Percentiles rank a stretch among this genome's conserved stretches.
Conservation (phyloP, 2,113 vertebrate species). For the Strix uralensis region DNA sequence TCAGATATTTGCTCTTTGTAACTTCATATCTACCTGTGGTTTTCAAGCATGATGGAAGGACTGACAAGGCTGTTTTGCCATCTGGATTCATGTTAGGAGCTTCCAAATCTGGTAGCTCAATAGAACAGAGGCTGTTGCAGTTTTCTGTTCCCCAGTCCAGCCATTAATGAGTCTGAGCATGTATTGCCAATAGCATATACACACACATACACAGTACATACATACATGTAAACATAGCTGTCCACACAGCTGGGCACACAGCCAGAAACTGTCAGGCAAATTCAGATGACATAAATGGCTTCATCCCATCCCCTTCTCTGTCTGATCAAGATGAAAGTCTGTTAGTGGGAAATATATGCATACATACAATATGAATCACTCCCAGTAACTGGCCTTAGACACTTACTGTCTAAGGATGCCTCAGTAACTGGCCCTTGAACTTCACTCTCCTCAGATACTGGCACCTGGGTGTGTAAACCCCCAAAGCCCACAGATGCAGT, state of each 20-base stretch:
- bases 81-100: neutral
- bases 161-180: neutral
- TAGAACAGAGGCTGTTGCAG: neutral
- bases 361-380: neutral
- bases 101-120: neutral
- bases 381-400: neutral
- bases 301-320: neutral
- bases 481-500: neutral
- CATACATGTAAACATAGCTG: too few relatives aligned
- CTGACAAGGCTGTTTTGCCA: neutral
- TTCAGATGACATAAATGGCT: neutral
- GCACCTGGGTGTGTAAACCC: neutral
- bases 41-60: neutral
- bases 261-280: neutral
- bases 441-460: neutral
- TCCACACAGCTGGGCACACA: neutral
- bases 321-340: neutral
- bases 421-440: neutral
- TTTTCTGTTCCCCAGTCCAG: neutral
- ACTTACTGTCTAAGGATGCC: neutral
- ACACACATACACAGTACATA: neutral
- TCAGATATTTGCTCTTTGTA: neutral
- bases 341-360: neutral
- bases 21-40: neutral
- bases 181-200: neutral